Evolutionary conservation across 2,113 vertebrate genomes (phyloP).

Genomic region (Gulo gulo): DNA sequence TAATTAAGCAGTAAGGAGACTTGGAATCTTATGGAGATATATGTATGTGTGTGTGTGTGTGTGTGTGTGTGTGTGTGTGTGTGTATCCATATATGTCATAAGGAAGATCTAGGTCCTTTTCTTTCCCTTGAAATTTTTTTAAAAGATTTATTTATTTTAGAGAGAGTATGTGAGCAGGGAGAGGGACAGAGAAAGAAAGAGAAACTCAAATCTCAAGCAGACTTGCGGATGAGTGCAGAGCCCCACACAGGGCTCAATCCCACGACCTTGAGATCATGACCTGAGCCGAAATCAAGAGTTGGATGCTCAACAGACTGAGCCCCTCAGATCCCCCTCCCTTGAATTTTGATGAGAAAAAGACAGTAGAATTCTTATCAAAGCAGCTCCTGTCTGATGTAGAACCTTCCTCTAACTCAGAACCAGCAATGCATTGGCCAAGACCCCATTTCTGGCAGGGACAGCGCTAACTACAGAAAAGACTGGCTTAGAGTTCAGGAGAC

Average conservation of each 20-base stretch:
- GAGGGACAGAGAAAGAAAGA: background rate
- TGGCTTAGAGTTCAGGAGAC: background rate
- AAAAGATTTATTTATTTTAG: background rate
- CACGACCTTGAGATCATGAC: background rate
- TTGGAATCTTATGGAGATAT: background rate
- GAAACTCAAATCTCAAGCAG: background rate
- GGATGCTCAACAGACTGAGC: background rate
- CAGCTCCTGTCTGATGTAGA: background rate
- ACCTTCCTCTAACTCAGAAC: background rate
- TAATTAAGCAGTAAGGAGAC: constrained; percentile 34
- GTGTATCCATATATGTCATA: background rate
- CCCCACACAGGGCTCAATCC: background rate
- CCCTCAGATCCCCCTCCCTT: background rate
- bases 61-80: no score
- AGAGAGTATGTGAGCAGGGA: background rate
- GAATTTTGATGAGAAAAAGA: background rate
- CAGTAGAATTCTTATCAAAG: background rate
- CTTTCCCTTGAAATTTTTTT: background rate
- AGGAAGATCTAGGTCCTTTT: background rate
- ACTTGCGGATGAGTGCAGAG: background rate
- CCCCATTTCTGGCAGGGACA: background rate
- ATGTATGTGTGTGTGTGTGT: no score
- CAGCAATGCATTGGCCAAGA: background rate
- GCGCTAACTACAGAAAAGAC: background rate
- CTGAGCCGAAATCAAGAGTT: background rate